A percentile compares a stretch with the other conserved stretches of the same genome.
These are phyloP conservation scores for Pilophorus perplexus DNA, from an alignment of 2,888 invertebrate genomes.

Conservation along the genomic window DNA sequence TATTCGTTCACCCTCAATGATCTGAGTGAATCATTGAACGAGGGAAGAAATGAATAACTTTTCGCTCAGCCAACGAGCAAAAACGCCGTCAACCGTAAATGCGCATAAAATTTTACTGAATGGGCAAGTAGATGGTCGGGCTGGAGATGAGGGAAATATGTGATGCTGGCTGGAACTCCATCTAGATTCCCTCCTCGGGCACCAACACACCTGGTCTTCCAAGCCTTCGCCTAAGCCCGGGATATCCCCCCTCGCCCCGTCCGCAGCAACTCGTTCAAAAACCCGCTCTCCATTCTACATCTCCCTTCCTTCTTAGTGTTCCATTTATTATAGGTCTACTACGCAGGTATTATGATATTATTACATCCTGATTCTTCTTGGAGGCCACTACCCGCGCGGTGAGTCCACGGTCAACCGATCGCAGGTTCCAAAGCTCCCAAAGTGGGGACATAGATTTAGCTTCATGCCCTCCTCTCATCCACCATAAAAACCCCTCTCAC, in stretches of 20 bases:
- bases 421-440: conserved; percentile 5
- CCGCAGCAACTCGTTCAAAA: neutral
- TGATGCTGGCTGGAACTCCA: no score
- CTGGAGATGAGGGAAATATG: no score
- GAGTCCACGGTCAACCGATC: conserved; percentile 18
- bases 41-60: no score
- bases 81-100: no score
- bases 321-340: conserved; percentile 24
- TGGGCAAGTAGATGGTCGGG: no score
- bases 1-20: no score
- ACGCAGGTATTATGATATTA: conserved; percentile 21
- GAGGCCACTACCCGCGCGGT: conserved; percentile 18
- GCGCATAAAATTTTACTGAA: no score
- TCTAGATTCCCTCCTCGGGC: conserved; percentile 7
- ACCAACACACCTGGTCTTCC: conserved; percentile 15
- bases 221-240: neutral
- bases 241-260: neutral
- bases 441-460: conserved; percentile 4
- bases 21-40: no score
- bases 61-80: no score
- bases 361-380: conserved; percentile 18
- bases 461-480: conserved; percentile 3
- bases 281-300: neutral
- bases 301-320: conserved; percentile 19
- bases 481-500: no score